A percentile compares a stretch with the other conserved stretches of the same genome.
Evolutionary conservation across 2,797 vertebrate species (phyloP).

Genomic region (Lates japonicus): DNA sequence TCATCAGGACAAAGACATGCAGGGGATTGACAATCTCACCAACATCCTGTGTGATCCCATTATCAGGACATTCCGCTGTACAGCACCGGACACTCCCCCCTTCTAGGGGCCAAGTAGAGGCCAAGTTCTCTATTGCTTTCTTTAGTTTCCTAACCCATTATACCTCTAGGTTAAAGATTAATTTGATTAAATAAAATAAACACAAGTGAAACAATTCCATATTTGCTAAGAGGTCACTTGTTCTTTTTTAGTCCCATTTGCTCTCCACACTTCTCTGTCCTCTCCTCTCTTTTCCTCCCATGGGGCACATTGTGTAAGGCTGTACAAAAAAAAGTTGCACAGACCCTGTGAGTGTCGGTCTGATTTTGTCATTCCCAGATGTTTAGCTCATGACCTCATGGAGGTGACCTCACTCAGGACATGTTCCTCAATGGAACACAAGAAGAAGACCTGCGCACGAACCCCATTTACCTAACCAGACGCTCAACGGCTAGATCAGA

Average conservation of each 20-base stretch:
- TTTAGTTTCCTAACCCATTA: constrained; percentile 53
- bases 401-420: constrained; percentile 81
- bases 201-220: constrained; percentile 44
- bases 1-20: constrained; percentile 57
- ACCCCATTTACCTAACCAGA: constrained; percentile 60
- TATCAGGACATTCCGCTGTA: constrained; percentile 56
- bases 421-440: constrained; percentile 67
- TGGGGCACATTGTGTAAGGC: constrained; percentile 71
- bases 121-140: constrained; percentile 44
- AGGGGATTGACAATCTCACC: constrained; percentile 52
- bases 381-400: constrained; percentile 83
- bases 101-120: constrained; percentile 37
- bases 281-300: constrained; percentile 58
- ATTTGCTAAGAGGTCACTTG: constrained; percentile 53
- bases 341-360: constrained; percentile 62
- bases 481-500: constrained; percentile 52
- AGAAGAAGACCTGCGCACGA: constrained; percentile 54
- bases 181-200: constrained; percentile 70
- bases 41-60: constrained; percentile 59
- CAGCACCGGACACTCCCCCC: constrained; percentile 13
- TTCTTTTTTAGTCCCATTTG: constrained; percentile 64
- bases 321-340: constrained; percentile 43
- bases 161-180: constrained; percentile 50
- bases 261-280: constrained; percentile 51
- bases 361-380: constrained; percentile 85